Base-by-base conservation (phyloP, 2,888 invertebrate species). In the Zaprionus lineosus region DNA sequence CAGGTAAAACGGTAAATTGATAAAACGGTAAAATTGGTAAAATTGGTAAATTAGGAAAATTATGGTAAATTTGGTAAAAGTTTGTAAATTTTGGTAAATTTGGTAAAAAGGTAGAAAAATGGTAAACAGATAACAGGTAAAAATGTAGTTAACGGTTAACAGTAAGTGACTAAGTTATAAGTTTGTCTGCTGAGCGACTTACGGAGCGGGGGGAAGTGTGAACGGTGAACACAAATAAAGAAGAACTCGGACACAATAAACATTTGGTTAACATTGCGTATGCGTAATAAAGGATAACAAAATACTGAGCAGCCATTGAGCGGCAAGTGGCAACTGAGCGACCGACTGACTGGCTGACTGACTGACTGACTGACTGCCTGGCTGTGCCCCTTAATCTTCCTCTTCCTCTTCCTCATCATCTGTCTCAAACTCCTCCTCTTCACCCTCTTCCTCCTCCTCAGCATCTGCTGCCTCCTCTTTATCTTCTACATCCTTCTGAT, bases 201-300 rank as follows among this genome's bases (percentile, higher is more conserved):
- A 85, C 87, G 86, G 70, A 75, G 77, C 75, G 65, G 69, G 59
- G 79, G 69, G 58, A 77, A 84, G 87, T 87, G 87, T 87, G 88
- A 83, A 85, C 82, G 53, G 55, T 82, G 83, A 84, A 71, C 79
- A 76, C 86, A 87, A 87, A 87, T 86, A 88, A 88, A 88, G 88
- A 87, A 88, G 85, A 84, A 52, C 39, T 68, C 65, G 40, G 41
- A 46, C 53, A 50, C 51, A 68, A 40, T 37, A 52, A 67, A 81
- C 67, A 75, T 41, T 60, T 46, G 70, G 53, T 51, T 62, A 74
- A 71, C 79, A 71, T 62, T 60, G 68, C 72, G 68, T 75, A 75
- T 79, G 72, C 83, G 62, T 65, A 81, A 76, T 66, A 59, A 60
- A 46, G 29, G 50, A 74, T 21, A 62, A 74, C 40, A 52, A 51